phyloP scores from a whole-genome alignment of 2,797 vertebrate species.

The Leuciscus waleckii region DNA sequence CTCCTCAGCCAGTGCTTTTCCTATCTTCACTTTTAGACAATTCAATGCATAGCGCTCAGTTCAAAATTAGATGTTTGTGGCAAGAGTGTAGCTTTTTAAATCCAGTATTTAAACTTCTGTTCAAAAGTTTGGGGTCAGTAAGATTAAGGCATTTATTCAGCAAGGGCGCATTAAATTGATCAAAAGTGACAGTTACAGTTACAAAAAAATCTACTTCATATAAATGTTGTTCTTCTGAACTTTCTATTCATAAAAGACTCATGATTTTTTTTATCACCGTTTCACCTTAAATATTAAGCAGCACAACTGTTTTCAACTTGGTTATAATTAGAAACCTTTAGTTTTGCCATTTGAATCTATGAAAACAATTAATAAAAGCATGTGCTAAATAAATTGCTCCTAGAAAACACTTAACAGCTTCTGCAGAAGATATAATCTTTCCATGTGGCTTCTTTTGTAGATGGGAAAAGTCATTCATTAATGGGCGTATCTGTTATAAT shows the following conservation, averaged over 20 bases:
- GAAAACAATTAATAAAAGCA: neutral
- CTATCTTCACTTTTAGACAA: slow-evolving; percentile 2
- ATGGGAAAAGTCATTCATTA: neutral
- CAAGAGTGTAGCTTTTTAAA: neutral
- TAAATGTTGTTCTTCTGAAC: neutral
- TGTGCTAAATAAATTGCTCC: neutral
- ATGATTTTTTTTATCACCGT: too few relatives aligned
- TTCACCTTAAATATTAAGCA: neutral
- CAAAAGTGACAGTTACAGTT: neutral
- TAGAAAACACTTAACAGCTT: neutral
- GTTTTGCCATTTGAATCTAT: neutral
- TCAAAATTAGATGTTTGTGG: slow-evolving; percentile 7
- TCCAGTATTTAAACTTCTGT: neutral
- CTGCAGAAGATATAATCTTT: neutral
- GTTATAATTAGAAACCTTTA: neutral
- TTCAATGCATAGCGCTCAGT: neutral
- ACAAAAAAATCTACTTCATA: neutral
- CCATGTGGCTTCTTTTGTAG: neutral
- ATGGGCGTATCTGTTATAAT: neutral
- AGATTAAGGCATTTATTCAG: neutral
- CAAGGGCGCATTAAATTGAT: neutral
- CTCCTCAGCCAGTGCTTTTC: slow-evolving; percentile 44
- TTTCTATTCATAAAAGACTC: neutral
- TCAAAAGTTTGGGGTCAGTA: neutral
- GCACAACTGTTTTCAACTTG: neutral